These are phyloP conservation scores for Lutjanus campechanus DNA, from an alignment of 2,797 vertebrate species.

Conservation along the genomic window DNA sequence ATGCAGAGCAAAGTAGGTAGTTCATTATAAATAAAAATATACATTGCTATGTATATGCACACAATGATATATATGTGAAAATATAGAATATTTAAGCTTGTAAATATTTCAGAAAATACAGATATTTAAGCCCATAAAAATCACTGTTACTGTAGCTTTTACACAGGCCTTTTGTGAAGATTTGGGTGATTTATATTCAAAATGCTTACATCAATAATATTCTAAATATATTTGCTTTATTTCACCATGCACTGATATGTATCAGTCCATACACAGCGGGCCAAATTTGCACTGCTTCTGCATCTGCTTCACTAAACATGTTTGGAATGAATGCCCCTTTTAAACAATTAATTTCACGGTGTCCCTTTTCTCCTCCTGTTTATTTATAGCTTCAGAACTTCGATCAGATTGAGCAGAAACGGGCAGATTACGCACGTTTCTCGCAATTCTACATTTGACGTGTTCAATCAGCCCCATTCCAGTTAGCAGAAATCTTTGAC, in stretches of 20 bases:
- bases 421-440: no score
- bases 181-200: not conserved
- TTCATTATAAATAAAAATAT: not conserved
- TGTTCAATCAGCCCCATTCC: not conserved
- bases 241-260: not conserved
- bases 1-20: not conserved
- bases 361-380: not conserved
- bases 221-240: not conserved
- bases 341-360: not conserved
- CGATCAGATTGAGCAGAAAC: not conserved
- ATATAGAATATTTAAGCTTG: not conserved
- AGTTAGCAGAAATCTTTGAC: not conserved
- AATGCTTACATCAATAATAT: not conserved
- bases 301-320: not conserved
- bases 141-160: not conserved
- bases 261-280: not conserved
- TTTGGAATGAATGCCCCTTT: conserved; percentile 10
- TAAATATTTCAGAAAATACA: not conserved
- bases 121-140: not conserved
- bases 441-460: not conserved
- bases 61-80: not conserved
- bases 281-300: not conserved
- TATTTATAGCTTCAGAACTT: not conserved
- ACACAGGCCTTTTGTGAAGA: not conserved
- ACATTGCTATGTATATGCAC: not conserved